Base-by-base conservation (phyloP, 35 echinoderm and acorn worm genomes). In the Ophiothrix spiculata region DNA sequence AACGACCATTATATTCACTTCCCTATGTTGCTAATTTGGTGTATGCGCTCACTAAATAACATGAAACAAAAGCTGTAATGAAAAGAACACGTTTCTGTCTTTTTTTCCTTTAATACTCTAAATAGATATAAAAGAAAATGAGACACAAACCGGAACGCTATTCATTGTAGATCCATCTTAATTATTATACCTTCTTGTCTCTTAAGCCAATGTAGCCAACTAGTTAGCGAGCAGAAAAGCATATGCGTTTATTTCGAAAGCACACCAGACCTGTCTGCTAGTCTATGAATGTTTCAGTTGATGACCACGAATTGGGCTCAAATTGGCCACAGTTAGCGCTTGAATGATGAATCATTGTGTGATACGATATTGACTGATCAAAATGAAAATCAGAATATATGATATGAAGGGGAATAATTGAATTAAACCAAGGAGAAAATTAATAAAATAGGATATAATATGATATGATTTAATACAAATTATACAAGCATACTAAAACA, bases 221-320 rank as follows among this genome's bases (percentile, higher is more conserved):
- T n/a, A 69, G 60, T 4, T n/a, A 69, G 23, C 23, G 60, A 69
- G 60, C 25, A 4, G 60, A 69, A 69, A 25, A 69, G 60, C 60
- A 69, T 69, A 69, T 69, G 60, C 6, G 60, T 69, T n/a, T 69
- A 15, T 69, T 69, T 69, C 60, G 60, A 4, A 12, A 69, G 60
- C 23, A 2, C 10, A 2, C 29, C 3, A 15, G 29, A 69, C 16
- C 60, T 69, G 60, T 69, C 60, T 15, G 3, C 29, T 25, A 2
- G 6, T 69, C 60, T 28, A 69, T 69, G 60, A 69, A 69, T 69
- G 10, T 69, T 69, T 69, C 60, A 69, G 60, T 69, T 69, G 60
- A 69, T 69, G 6, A 6, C 17, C 29, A 69, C 25, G 60, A 15
- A 28, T 15, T 69, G 60, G 6, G 17, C 25, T 12, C 60, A 69